Conservation (phyloP, 2,797 vertebrate species). For the Tapirus indicus region DNA sequence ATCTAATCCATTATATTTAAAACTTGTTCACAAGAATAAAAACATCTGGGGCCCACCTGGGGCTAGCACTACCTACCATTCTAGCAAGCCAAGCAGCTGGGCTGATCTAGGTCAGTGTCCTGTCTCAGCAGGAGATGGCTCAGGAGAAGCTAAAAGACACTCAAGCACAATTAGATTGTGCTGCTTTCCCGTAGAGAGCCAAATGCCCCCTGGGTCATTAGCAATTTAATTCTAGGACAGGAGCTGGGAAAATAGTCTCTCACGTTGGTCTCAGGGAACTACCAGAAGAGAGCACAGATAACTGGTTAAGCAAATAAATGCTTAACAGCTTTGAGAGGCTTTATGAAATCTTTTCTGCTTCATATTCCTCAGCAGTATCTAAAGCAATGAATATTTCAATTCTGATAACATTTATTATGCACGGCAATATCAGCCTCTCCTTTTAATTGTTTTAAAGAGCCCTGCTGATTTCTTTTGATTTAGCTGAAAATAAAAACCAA, state of each 20-base stretch:
- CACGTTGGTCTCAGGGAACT: background rate
- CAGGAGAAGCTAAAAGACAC: constrained; percentile 15
- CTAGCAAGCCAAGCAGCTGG: constrained; percentile 14
- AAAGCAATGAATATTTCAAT: constrained; percentile 12
- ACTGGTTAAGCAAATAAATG: constrained; percentile 47
- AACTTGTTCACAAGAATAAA: constrained; percentile 13
- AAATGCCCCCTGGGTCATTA: background rate
- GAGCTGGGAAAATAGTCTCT: background rate
- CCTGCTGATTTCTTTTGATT: background rate
- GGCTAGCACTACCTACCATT: background rate
- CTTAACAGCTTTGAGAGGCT: constrained; percentile 24
- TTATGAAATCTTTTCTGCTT: background rate
- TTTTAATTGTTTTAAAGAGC: constrained; percentile 34
- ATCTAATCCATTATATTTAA: background rate
- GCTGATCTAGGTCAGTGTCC: constrained; percentile 53
- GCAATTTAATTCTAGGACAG: constrained; percentile 53
- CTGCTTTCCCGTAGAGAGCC: constrained; percentile 16
- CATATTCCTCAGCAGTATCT: background rate
- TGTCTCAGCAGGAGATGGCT: constrained; percentile 28
- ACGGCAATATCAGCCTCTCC: background rate
- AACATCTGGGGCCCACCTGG: background rate
- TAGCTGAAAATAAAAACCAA: constrained; percentile 2
- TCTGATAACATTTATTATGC: background rate
- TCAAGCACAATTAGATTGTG: constrained; percentile 17
- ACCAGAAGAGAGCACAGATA: background rate